Evolutionary conservation across 2,888 invertebrate genomes (phyloP), one percentile per base, ranked within the genome.

Genomic region (Stegophylla sp.): DNA sequence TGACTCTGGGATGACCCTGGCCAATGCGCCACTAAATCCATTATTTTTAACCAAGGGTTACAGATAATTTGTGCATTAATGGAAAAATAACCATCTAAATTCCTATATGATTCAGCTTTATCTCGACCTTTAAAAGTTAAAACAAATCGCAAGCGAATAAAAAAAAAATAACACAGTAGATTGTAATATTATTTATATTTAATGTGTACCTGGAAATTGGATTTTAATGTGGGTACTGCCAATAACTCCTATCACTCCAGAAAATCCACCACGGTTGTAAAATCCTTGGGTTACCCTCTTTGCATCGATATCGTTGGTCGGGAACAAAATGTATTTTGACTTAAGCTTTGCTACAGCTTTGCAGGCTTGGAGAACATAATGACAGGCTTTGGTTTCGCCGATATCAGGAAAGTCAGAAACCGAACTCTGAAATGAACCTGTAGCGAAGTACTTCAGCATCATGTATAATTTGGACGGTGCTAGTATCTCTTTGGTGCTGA

Each of bases 141-240:
- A 23, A 45, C 5, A 15, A 66, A 45, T 13, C 20, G 45, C 17
- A 26, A 3, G 45, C 26, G 12, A 45, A 45, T 45, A 15, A 45
- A 23, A 66, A 23, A 66, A 41, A 26, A 64, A 63, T 41, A 41
- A 7, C 9, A 28, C 41, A 41, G n/a, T 34, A 66, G 34, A 20
- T n/a, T 20, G 9, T 56, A 34, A 7, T 34, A 34, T 34, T 5
- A 34, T 34, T 5, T 34, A 34, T 5, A 34, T 34, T 3, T 34
- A 34, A 23, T 56, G 56, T 9, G 1, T 23, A 56, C 56, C 23
- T 10, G 48, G 67, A 4, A 48, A 69, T 71, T 51, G 34, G 53
- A 53, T 53, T 71, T n/a, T 71, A 12, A 51, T 53, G 1, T 53
- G 69, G 13, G 51, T 71, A n/a, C 69, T 53, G 23, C 53, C 34